Conservation (phyloP, 2,113 vertebrate genomes). For the Ptychochromis oligacanthus region DNA sequence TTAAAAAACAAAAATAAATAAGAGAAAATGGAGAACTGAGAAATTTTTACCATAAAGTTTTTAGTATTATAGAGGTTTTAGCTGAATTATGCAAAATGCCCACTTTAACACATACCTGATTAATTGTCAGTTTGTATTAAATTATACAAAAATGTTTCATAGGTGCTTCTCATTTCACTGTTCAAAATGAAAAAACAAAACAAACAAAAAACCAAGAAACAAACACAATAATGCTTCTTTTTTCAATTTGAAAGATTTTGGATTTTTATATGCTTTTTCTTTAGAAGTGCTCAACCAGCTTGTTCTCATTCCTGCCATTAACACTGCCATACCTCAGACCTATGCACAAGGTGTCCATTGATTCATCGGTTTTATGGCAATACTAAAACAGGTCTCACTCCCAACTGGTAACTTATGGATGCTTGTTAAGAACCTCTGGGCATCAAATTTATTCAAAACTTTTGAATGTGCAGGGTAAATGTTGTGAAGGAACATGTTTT, state of each 20-base stretch:
- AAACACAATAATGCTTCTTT: too few relatives aligned
- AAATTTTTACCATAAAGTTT: neutral
- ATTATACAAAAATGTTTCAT: too few relatives aligned
- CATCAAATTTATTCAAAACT: neutral
- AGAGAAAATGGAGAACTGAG: neutral
- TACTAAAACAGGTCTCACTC: neutral
- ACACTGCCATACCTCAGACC: too few relatives aligned
- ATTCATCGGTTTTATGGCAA: neutral
- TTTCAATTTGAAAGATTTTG: neutral
- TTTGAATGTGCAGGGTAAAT: neutral
- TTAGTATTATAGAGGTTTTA: too few relatives aligned
- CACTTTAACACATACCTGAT: too few relatives aligned
- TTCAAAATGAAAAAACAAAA: too few relatives aligned
- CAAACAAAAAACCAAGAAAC: too few relatives aligned
- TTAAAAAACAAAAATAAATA: neutral
- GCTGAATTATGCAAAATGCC: too few relatives aligned
- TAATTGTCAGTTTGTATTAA: too few relatives aligned
- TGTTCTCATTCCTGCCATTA: neutral
- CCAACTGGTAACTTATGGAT: neutral
- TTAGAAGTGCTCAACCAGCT: neutral
- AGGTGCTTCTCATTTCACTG: too few relatives aligned
- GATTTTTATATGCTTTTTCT: neutral
- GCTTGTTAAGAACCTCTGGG: neutral
- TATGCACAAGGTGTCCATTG: too few relatives aligned
- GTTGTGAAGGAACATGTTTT: neutral